Evolutionary conservation across 2,888 invertebrate genomes (phyloP).

Genomic region (Agapetus fuscipes): DNA sequence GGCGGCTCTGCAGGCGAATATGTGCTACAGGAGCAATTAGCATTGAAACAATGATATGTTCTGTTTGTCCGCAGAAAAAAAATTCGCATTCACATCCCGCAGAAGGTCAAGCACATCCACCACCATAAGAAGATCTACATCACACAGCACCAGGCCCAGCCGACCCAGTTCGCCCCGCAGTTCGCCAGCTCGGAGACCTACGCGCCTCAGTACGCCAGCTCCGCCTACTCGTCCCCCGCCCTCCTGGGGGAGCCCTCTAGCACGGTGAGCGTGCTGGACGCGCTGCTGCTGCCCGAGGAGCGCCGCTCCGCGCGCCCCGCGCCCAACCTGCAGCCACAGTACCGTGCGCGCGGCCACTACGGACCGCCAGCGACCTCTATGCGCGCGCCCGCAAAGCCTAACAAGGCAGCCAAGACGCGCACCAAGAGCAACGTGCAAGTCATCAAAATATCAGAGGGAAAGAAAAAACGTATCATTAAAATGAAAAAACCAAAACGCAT

Average conservation of each 20-base stretch:
- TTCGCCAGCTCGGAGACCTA: conserved; percentile 23
- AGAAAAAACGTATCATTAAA: conserved; percentile 32
- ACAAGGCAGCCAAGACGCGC: neutral
- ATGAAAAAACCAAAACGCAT: conserved; percentile 36
- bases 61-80: conserved; percentile 40
- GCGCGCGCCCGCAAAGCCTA: neutral
- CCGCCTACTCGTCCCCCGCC: conserved; percentile 27
- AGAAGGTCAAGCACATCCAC: conserved; percentile 46
- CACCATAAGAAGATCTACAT: conserved; percentile 46
- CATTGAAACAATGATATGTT: no score
- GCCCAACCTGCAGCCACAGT: conserved; percentile 38
- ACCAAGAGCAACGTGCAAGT: conserved; percentile 30
- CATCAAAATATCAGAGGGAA: conserved; percentile 33
- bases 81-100: conserved; percentile 47
- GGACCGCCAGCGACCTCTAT: conserved; percentile 31
- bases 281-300: conserved; percentile 35
- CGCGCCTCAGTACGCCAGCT: conserved; percentile 2
- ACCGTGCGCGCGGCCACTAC: conserved; percentile 40
- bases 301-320: conserved; percentile 26
- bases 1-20: no score
- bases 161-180: conserved; percentile 41
- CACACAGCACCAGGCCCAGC: conserved; percentile 39
- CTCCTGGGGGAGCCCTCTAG: conserved; percentile 31
- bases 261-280: conserved; percentile 32
- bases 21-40: no score